Conservation (phyloP, 2,797 vertebrate genomes). For the Ficedula albicollis region DNA sequence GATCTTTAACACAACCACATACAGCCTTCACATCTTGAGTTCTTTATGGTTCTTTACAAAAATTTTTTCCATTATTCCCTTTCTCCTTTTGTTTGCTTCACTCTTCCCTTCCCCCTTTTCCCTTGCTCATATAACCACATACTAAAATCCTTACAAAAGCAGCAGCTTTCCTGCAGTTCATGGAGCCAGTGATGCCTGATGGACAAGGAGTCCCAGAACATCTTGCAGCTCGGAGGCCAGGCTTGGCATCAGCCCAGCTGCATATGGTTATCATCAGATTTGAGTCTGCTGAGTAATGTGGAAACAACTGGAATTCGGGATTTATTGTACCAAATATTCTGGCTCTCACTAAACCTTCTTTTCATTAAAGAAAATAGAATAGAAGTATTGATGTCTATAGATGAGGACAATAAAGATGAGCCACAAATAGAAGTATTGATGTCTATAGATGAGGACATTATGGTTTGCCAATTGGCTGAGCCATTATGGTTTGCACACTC, state of each 20-base stretch:
- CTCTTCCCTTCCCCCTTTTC: background rate
- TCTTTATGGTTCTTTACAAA: background rate
- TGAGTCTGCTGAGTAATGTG: background rate
- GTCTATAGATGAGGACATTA: no score
- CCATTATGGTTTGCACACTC: constrained; percentile 37
- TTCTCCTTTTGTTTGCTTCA: background rate
- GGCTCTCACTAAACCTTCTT: background rate
- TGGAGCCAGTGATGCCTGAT: background rate
- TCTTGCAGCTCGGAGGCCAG: background rate
- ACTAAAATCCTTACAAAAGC: background rate
- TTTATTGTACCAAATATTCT: constrained; percentile 33
- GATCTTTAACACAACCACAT: background rate
- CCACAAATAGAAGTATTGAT: no score
- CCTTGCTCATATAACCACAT: background rate
- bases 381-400: constrained; percentile 34
- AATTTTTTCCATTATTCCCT: background rate
- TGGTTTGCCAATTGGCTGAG: no score
- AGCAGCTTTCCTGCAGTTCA: background rate
- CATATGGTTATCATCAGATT: background rate
- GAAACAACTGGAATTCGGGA: background rate
- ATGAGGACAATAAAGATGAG: constrained; percentile 50
- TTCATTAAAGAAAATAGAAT: constrained; percentile 58
- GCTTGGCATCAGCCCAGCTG: background rate
- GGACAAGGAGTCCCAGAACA: background rate
- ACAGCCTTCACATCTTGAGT: background rate